Evolutionary conservation across 1,140 invertebrate genomes (phyloP).

Genomic region (Sinella curviseta): DNA sequence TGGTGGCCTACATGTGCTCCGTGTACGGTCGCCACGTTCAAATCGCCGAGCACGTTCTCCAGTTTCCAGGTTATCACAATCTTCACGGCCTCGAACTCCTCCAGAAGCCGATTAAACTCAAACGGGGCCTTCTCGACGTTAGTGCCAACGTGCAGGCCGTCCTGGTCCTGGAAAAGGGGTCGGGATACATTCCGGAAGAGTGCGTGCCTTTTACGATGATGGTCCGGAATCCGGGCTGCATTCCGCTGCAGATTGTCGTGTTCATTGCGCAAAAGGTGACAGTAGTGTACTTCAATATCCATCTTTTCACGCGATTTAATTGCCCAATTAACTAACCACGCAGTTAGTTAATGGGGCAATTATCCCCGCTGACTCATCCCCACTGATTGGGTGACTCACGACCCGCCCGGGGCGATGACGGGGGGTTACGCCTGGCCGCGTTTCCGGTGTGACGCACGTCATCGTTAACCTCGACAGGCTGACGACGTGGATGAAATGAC

Average conservation of each 20-base stretch:
- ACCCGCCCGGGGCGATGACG: too few relatives aligned
- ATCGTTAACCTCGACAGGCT: too few relatives aligned
- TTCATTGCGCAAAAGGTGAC: conserved; percentile 18
- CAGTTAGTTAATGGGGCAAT: too few relatives aligned
- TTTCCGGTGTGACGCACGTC: too few relatives aligned
- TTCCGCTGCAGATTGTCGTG: not conserved
- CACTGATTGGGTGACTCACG: too few relatives aligned
- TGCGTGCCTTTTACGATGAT: conserved; percentile 7
- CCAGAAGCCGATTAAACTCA: not conserved
- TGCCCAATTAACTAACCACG: too few relatives aligned
- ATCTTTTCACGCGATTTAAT: too few relatives aligned
- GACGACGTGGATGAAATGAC: too few relatives aligned
- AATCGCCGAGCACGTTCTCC: not conserved
- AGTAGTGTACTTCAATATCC: too few relatives aligned
- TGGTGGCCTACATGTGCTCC: conserved; percentile 5
- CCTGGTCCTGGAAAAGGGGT: not conserved
- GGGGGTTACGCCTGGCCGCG: too few relatives aligned
- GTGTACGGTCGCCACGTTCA: conserved; percentile 5
- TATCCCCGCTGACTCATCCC: too few relatives aligned
- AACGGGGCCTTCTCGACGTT: not conserved
- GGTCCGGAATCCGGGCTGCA: not conserved
- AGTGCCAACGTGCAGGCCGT: not conserved
- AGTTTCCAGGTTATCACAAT: not conserved
- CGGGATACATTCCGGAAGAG: not conserved
- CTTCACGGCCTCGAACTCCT: not conserved